phyloP scores from a whole-genome alignment of 2,797 vertebrate genomes.

The Clamator glandarius region DNA sequence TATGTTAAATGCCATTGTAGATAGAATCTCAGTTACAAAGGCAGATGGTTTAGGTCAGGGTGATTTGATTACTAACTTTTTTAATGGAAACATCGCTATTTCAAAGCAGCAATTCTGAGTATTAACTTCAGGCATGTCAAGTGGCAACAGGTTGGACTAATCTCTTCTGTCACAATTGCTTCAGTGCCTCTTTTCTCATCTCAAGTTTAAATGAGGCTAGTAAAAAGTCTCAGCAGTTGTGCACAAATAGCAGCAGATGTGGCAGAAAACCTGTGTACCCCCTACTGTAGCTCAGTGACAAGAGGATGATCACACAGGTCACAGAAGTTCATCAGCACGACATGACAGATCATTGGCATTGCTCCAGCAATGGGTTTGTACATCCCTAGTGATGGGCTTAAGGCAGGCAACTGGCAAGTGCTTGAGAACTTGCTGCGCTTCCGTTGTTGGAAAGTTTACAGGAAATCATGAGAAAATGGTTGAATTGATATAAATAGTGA shows the following conservation, averaged over 20 bases:
- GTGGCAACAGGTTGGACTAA: constrained; percentile 33
- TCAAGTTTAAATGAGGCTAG: background rate
- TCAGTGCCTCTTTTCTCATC: background rate
- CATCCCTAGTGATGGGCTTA: background rate
- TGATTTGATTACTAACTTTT: constrained; percentile 44
- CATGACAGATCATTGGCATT: background rate
- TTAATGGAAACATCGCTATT: constrained; percentile 52
- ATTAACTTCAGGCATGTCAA: constrained; percentile 36
- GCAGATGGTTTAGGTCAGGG: background rate
- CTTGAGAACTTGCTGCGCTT: background rate
- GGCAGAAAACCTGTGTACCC: background rate
- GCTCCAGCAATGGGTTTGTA: background rate
- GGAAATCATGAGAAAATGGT: background rate
- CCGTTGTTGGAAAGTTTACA: constrained; percentile 18
- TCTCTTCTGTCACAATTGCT: background rate
- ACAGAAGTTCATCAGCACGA: background rate
- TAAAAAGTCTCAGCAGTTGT: background rate
- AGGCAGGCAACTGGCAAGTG: background rate
- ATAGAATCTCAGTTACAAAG: constrained; percentile 55
- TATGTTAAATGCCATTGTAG: constrained; percentile 45
- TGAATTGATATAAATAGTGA: background rate
- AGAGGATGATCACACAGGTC: background rate
- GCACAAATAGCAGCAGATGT: background rate
- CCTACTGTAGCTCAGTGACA: background rate
- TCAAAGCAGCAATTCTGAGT: constrained; percentile 30